A percentile compares a stretch with the other conserved stretches of the same genome.
Evolutionary conservation across 2,888 invertebrate genomes (phyloP).

Genomic region (Eupithecia pulchellata): DNA sequence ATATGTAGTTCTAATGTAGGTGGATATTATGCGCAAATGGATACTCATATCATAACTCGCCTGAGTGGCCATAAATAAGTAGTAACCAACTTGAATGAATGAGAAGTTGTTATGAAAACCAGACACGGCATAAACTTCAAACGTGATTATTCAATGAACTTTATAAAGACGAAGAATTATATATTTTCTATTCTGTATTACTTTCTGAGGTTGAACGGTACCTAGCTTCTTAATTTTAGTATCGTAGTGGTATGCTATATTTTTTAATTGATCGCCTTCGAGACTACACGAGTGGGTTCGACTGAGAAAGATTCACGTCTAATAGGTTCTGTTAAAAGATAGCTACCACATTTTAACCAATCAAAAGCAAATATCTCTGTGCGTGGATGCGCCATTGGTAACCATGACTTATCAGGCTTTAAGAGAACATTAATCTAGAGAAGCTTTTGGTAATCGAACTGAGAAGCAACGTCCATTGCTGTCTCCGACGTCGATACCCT

Average conservation of each 20-base stretch:
- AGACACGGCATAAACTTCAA: background rate
- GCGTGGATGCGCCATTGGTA: background rate
- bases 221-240: background rate
- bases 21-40: background rate
- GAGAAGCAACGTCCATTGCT: background rate
- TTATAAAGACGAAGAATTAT: background rate
- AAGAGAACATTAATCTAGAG: background rate
- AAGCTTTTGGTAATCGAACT: background rate
- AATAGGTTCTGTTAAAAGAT: no score
- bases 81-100: background rate
- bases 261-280: no score
- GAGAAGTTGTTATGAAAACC: slow-evolving; percentile 1
- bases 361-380: background rate
- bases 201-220: background rate
- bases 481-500: background rate
- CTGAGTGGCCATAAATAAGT: background rate
- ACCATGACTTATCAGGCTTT: background rate
- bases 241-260: background rate
- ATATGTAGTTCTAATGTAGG: background rate
- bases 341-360: background rate
- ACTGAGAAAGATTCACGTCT: background rate
- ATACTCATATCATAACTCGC: background rate
- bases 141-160: slow-evolving; percentile 1
- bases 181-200: background rate
- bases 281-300: background rate